Evolutionary conservation across 2,113 vertebrate genomes (phyloP).

Genomic region (Pachycephala philippinensis): DNA sequence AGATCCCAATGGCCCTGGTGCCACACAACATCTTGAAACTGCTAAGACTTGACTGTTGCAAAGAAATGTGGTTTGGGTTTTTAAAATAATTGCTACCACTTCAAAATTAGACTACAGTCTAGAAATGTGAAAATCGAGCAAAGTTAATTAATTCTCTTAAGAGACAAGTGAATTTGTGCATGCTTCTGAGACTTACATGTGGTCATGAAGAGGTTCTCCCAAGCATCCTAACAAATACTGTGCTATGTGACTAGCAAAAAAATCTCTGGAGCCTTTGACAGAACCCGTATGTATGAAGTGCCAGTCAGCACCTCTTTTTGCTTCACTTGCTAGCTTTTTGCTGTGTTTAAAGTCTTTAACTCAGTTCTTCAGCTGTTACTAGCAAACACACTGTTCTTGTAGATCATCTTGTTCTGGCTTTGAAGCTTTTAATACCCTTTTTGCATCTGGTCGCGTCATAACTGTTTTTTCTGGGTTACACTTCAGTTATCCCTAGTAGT

Average conservation of each 20-base stretch:
- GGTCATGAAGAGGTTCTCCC: neutral
- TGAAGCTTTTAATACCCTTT: neutral
- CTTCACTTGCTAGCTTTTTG: neutral
- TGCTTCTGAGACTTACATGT: neutral
- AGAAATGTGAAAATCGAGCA: neutral
- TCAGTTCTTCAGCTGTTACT: neutral
- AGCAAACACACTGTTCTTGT: neutral
- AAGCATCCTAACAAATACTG: neutral
- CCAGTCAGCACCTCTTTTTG: neutral
- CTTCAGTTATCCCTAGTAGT: neutral
- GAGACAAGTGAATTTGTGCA: neutral
- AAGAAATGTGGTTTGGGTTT: neutral
- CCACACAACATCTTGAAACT: neutral
- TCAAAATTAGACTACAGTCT: neutral
- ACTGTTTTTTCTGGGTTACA: neutral
- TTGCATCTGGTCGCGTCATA: neutral
- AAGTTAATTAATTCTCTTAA: neutral
- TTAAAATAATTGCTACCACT: neutral
- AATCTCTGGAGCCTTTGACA: neutral
- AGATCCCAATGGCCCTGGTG: neutral
- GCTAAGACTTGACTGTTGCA: neutral
- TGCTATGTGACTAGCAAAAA: neutral
- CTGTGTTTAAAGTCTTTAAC: neutral
- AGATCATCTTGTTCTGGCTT: neutral
- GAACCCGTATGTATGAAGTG: fast-evolving